phyloP scores from a whole-genome alignment of 2,113 vertebrate species.

The Rhea pennata region DNA sequence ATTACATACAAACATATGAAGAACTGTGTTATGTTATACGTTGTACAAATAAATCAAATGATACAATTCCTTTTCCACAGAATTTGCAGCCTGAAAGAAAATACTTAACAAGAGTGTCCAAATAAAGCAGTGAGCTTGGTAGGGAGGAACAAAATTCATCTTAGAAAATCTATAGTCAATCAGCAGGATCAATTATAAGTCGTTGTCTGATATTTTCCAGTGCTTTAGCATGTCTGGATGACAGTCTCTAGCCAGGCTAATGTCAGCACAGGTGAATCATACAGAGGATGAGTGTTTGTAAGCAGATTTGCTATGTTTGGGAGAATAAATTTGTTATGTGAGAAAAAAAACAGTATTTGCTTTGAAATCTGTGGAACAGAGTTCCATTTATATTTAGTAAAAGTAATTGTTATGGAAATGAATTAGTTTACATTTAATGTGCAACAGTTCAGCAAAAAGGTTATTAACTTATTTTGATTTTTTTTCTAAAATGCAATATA shows the following conservation, averaged over 20 bases:
- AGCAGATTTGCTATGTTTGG: not conserved
- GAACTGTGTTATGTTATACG: not conserved
- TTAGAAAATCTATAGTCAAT: not conserved
- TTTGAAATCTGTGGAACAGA: constrained; percentile 67
- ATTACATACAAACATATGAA: not conserved
- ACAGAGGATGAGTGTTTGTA: not conserved
- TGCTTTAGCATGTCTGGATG: not conserved
- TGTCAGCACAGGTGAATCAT: not conserved
- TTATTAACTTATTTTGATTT: constrained; percentile 73
- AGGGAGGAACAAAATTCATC: not conserved
- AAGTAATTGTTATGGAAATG: constrained; percentile 71
- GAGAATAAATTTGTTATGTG: constrained; percentile 51
- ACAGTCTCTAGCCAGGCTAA: not conserved
- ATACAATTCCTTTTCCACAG: not conserved
- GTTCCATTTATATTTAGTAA: constrained; percentile 73
- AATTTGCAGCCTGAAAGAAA: not conserved
- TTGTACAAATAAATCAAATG: not conserved
- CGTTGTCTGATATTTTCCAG: not conserved
- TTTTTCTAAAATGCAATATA: constrained; percentile 63
- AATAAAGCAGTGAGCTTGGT: not conserved
- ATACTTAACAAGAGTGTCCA: not conserved
- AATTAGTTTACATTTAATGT: constrained; percentile 73
- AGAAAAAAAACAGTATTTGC: constrained; percentile 30
- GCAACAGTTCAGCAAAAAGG: constrained; percentile 67
- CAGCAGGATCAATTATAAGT: constrained; percentile 10